Evolutionary conservation across 2,797 vertebrate genomes (phyloP).

Genomic region (Champsocephalus esox): DNA sequence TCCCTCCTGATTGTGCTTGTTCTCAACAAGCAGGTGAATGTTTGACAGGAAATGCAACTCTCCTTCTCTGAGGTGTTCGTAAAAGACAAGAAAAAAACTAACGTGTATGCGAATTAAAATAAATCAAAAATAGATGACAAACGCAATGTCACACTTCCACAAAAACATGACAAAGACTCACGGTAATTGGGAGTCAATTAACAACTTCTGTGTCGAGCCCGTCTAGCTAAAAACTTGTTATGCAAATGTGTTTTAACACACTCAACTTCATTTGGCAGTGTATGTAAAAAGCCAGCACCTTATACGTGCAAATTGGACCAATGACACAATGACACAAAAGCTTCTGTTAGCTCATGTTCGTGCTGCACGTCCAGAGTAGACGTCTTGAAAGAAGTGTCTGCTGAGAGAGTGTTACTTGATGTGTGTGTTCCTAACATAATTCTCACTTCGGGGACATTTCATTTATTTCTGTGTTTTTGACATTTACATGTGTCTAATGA

Average conservation of each 20-base stretch:
- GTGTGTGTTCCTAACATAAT: not conserved
- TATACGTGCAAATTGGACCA: constrained; percentile 44
- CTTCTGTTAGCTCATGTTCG: constrained; percentile 11
- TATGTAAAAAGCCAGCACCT: constrained; percentile 4
- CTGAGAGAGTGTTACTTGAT: not conserved
- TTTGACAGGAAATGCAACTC: constrained; percentile 28
- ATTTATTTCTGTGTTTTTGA: not conserved
- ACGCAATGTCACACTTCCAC: not conserved
- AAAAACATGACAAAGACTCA: constrained; percentile 25
- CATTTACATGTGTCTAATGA: not conserved
- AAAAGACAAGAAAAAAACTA: no score
- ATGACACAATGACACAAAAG: constrained; percentile 3
- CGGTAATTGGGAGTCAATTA: constrained; percentile 31
- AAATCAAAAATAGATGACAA: not conserved
- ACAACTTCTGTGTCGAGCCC: constrained; percentile 32
- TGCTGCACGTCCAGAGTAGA: constrained; percentile 9
- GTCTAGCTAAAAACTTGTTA: constrained; percentile 15
- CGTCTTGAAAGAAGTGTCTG: not conserved
- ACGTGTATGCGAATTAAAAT: not conserved
- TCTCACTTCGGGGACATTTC: not conserved
- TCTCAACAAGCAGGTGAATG: constrained; percentile 25
- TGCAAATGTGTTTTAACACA: constrained; percentile 21
- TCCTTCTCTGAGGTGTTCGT: constrained; percentile 16
- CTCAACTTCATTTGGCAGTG: constrained; percentile 3
- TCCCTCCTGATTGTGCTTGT: constrained; percentile 11